Evolutionary conservation across 2,888 invertebrate genomes (phyloP), one percentile per base, ranked within the genome.

Genomic region (Camponotus fellah): DNA sequence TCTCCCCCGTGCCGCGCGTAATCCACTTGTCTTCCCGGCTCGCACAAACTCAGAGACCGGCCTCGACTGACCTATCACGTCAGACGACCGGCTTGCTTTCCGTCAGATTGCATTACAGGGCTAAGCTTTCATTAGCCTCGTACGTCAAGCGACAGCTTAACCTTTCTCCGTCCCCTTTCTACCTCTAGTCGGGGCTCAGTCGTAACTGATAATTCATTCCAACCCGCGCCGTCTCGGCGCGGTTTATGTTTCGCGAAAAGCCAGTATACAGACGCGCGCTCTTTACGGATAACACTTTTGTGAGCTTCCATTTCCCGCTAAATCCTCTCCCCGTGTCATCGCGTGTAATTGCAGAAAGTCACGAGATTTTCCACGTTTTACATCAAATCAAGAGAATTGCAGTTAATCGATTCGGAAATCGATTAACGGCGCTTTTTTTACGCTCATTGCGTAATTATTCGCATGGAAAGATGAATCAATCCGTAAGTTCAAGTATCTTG

Each of bases 111-210:
- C 90, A 92, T 92, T 92, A 92, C 92, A 88, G 83, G 88, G 90
- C 89, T 92, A 92, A 92, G 92, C 92, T 92, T 92, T 92, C 92
- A 92, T 92, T 92, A 92, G 92, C 92, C 91, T 91, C 89, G 91
- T 90, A 91, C 85, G 90, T 89, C 90, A 92, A 90, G 91, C 92
- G 92, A 88, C 90, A 91, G 92, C 92, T 92, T 92, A 92, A 92
- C 92, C 92, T 92, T 91, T 92, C 92, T 88, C 89, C 68, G 85
- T 80, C n/a, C 37, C 40, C 32, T 34, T 21, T 21, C 58, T n/a
- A n/a, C 34, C 43, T 21, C 34, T 53, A 53, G 53, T 53, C n/a
- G n/a, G 46, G 10, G n/a, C 46, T 82, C 82, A 86, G 85, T 86
- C 83, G 87, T 86, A 85, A 89, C 90, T 90, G 90, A 90, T 90